Evolutionary conservation across 2,888 invertebrate species (phyloP), one percentile per base, ranked within the genome.

Genomic region (Melanargia galathea): DNA sequence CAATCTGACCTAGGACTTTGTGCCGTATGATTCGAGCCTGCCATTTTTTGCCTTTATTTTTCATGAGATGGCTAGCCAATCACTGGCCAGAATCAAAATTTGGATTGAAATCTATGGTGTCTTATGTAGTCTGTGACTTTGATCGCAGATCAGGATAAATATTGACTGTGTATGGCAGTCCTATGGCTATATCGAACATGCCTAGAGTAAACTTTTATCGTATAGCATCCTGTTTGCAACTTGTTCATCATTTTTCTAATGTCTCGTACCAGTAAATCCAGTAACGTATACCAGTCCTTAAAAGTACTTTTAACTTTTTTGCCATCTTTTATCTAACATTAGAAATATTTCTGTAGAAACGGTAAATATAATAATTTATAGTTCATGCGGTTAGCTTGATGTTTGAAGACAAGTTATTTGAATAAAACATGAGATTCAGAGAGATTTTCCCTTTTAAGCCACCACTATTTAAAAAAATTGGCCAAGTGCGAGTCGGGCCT

Each of bases 171-270:
- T n/a, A n/a, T n/a, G 24, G 49, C 30, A 30, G 26, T 35, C 8
- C 5, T 48, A 48, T 30, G 30, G 7, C 16, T 16, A 51, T 16
- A 30, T 51, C 5, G 18, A 49, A n/a, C n/a, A 7, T 4, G 13
- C 20, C 33, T 55, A 40, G 10, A 10, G 11, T 54, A 38, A 40
- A 43, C 35, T 55, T 26, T 40, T 40, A 55, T 55, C 26, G 24
- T 10, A n/a, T 26, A 10, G 55, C 16, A 55, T 43, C 18, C 43
- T 16, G 55, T 24, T 55, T 2, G 26, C 43, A 43, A 16, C 40
- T 24, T 16, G 55, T 38, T 52, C 13, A 55, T 65, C 62, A 63
- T 66, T 64, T 68, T 68, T 68, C 66, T 60, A 65, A 55, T 56
- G 43, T 55, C 22, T 24, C 18, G 24, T 56, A 60, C 65, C 43